phyloP scores from a whole-genome alignment of 2,113 vertebrate species.

The Pangasianodon gigas region DNA sequence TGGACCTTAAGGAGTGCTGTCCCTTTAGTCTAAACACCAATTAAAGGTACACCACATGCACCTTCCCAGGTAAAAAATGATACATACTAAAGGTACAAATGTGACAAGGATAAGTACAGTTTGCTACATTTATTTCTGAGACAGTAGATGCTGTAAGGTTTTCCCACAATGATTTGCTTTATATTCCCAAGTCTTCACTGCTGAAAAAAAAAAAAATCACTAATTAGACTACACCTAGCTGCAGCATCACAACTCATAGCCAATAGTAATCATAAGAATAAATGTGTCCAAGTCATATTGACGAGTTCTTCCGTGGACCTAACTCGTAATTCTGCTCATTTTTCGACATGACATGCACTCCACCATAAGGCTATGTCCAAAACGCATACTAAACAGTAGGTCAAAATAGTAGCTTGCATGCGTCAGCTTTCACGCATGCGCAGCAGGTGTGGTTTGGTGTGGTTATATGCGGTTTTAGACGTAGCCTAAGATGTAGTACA shows the following conservation, averaged over 20 bases:
- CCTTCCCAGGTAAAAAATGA: not conserved
- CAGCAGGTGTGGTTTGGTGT: not conserved
- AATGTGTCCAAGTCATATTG: not conserved
- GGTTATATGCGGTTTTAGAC: not conserved
- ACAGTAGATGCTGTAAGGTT: not conserved
- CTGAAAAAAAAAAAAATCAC: not conserved
- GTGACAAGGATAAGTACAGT: not conserved
- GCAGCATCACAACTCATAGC: not conserved
- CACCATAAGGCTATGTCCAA: not conserved
- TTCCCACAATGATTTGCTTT: not conserved
- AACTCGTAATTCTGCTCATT: not conserved
- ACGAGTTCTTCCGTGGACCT: not conserved
- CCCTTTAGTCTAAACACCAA: not conserved
- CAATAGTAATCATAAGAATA: not conserved
- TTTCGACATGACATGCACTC: not conserved
- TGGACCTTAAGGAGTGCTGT: too few relatives aligned
- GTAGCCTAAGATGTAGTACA: constrained; percentile 7
- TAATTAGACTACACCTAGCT: not conserved
- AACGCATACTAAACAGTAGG: not conserved
- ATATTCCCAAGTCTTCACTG: not conserved
- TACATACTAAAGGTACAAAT: not conserved
- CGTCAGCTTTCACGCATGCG: not conserved
- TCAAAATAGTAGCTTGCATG: not conserved
- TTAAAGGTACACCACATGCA: not conserved
- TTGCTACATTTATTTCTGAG: constrained; percentile 13